Percentiles rank a stretch among this genome's conserved stretches.
These are phyloP conservation scores for Sciaenops ocellatus DNA, from an alignment of 2,797 vertebrate genomes.

Conservation along the genomic window DNA sequence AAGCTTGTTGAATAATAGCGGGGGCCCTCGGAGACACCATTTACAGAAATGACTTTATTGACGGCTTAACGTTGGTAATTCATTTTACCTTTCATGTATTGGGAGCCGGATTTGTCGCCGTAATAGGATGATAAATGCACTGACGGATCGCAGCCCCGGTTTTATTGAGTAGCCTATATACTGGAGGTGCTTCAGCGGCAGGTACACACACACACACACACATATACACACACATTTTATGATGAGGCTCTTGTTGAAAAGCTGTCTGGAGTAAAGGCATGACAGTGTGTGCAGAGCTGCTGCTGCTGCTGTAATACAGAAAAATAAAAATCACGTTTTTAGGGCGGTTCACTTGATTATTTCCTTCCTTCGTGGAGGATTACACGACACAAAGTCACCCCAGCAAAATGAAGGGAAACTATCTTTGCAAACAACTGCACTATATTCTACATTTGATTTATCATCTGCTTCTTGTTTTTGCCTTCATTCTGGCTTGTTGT, in stretches of 20 bases:
- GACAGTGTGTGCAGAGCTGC: conserved; percentile 19
- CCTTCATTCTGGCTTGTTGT: not conserved
- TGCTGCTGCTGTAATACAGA: not conserved
- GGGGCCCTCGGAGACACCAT: conserved; percentile 95
- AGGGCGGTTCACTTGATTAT: conserved; percentile 3
- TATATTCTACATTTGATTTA: not conserved
- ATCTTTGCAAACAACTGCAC: not conserved
- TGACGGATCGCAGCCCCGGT: conserved; percentile 90
- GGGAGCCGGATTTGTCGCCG: conserved; percentile 94
- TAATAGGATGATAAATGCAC: conserved; percentile 99
- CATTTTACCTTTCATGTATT: conserved; percentile 96
- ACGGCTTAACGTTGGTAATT: conserved; percentile 99
- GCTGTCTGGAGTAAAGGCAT: conserved; percentile 39
- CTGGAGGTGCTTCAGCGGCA: conserved; percentile 40
- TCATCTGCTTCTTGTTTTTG: not conserved
- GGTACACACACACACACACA: conserved; percentile 7
- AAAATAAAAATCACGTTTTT: conserved; percentile 26
- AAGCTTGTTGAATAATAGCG: conserved; percentile 97
- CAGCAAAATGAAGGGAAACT: not conserved
- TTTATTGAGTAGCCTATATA: conserved; percentile 90
- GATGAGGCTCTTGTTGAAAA: conserved; percentile 39
- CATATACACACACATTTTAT: conserved; percentile 12
- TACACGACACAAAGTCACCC: not conserved
- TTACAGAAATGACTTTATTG: conserved; percentile 99
- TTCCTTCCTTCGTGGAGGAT: conserved; percentile 3